Conservation (phyloP, 2,797 vertebrate species). For the Centropyge bicolor region DNA sequence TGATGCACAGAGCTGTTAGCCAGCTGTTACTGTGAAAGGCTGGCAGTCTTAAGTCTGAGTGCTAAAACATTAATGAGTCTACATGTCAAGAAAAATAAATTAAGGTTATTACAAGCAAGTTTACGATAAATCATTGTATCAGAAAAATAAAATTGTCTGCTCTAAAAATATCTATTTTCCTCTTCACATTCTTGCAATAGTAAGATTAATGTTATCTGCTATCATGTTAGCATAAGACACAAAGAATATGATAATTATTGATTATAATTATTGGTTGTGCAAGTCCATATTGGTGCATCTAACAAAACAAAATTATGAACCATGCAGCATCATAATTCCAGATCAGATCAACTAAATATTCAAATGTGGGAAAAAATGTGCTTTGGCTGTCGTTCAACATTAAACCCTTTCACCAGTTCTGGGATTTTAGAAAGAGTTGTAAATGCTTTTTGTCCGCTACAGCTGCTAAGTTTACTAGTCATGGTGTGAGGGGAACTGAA, state of each 20-base stretch:
- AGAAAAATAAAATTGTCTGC: neutral
- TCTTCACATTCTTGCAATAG: neutral
- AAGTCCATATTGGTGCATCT: neutral
- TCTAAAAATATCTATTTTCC: neutral
- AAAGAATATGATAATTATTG: neutral
- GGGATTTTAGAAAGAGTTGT: neutral
- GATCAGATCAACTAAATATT: neutral
- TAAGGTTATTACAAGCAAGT: neutral
- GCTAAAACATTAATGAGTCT: neutral
- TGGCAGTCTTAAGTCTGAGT: neutral
- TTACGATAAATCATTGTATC: neutral
- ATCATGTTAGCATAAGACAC: neutral
- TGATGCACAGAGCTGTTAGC: neutral
- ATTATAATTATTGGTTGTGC: neutral
- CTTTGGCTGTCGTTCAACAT: neutral
- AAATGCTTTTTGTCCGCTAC: neutral
- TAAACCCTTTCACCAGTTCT: neutral
- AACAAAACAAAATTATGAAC: neutral
- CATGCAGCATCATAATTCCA: neutral
- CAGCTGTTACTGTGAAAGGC: constrained; percentile 1
- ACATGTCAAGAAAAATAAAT: neutral
- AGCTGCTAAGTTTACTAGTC: neutral
- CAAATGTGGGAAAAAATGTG: neutral
- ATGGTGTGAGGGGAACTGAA: neutral
- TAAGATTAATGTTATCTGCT: neutral